Base-by-base conservation (phyloP, 1,140 invertebrate species). In the Panulirus ornatus region DNA sequence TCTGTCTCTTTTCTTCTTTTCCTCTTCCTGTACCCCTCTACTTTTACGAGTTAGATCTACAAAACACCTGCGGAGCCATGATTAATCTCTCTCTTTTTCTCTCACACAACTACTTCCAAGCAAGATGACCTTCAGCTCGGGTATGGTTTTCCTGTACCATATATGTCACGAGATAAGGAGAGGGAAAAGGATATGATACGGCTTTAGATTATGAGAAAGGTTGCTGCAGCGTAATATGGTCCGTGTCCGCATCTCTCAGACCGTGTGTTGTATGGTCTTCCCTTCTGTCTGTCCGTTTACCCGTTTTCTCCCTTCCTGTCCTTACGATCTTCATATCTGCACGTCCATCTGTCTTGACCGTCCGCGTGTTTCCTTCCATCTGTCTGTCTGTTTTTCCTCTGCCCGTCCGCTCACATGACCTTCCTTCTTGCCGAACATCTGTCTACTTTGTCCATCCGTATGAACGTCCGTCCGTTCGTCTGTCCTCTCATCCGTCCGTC, bases 31-130 rank as follows among this genome's bases (percentile, higher is more conserved):
- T 63, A 16, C 27, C 58, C 27, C 58, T n/a, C n/a, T n/a, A n/a
- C n/a, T n/a, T n/a, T n/a, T n/a, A n/a, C n/a, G n/a, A n/a, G n/a
- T n/a, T n/a, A n/a, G n/a, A n/a, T n/a, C n/a, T n/a, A n/a, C n/a
- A n/a, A n/a, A n/a, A n/a, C n/a, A n/a, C n/a, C n/a, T n/a, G n/a
- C n/a, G n/a, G n/a, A n/a, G n/a, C n/a, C n/a, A n/a, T n/a, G n/a
- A n/a, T n/a, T n/a, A n/a, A n/a, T 63, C 58, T 63, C 58, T 63
- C 58, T 63, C 58, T 63, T 27, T 63, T 27, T 63, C 58, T 63
- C 58, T 63, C 58, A 22, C 58, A 22, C 58, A 22, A 16, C 27
- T 27, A 2, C 6, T 63, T 8, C 19, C 27, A 22, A 0, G 16
- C 36, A 27, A 30, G 14, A n/a, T 38, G 19, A 9, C 71, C 2